Conservation (phyloP, 2,888 invertebrate genomes). For the Dascillus cervinus region DNA sequence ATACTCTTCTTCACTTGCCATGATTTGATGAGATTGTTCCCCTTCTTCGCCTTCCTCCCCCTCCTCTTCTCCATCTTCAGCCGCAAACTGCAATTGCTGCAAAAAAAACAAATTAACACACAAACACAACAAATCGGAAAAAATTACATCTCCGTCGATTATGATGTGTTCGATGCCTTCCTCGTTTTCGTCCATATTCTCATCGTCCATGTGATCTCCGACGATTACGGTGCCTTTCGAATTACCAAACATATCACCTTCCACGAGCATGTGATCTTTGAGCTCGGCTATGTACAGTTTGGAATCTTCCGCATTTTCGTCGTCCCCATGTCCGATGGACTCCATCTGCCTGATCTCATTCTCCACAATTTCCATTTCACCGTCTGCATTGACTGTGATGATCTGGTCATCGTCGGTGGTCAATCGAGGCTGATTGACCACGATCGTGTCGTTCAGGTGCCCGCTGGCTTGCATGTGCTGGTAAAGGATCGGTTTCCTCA, state of each 20-base stretch:
- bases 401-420: constrained; percentile 49
- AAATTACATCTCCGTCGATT: constrained; percentile 34
- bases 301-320: constrained; percentile 34
- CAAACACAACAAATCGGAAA: constrained; percentile 1
- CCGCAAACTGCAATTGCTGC: constrained; percentile 37
- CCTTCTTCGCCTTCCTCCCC: constrained; percentile 28
- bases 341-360: constrained; percentile 17
- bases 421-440: constrained; percentile 72
- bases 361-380: constrained; percentile 37
- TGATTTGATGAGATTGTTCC: constrained; percentile 26
- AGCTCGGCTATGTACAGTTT: constrained; percentile 48
- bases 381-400: constrained; percentile 38
- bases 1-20: constrained; percentile 24
- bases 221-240: constrained; percentile 22
- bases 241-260: constrained; percentile 31
- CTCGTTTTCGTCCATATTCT: constrained; percentile 21
- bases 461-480: constrained; percentile 68
- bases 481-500: constrained; percentile 72
- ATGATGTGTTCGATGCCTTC: constrained; percentile 37
- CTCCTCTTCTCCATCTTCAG: constrained; percentile 25
- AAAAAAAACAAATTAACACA: constrained; percentile 7
- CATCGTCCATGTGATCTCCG: constrained; percentile 20
- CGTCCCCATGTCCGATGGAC: constrained; percentile 20
- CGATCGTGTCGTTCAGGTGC: constrained; percentile 72
- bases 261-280: constrained; percentile 48